Conservation (phyloP, 2,113 vertebrate species). For the Megaleporinus macrocephalus region DNA sequence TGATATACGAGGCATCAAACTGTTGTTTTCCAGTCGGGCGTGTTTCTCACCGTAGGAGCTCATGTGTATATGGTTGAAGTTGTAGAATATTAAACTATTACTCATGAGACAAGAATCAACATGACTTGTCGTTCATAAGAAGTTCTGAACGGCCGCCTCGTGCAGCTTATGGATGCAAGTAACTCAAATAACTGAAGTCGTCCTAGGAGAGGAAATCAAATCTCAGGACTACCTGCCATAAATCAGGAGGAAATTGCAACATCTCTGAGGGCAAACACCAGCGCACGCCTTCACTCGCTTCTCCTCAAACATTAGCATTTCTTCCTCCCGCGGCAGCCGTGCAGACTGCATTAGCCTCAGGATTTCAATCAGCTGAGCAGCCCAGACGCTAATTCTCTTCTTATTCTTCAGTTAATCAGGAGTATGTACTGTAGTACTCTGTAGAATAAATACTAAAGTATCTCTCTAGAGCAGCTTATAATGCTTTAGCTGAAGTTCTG, state of each 20-base stretch:
- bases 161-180: too few relatives aligned
- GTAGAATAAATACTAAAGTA: neutral
- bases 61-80: too few relatives aligned
- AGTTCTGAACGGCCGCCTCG: too few relatives aligned
- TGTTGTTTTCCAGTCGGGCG: too few relatives aligned
- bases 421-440: neutral
- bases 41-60: too few relatives aligned
- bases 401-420: too few relatives aligned
- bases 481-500: neutral
- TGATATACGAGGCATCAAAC: too few relatives aligned
- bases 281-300: neutral
- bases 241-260: neutral
- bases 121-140: too few relatives aligned
- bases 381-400: neutral
- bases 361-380: neutral
- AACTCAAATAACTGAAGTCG: too few relatives aligned
- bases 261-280: neutral
- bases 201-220: neutral
- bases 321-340: neutral
- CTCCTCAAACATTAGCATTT: neutral
- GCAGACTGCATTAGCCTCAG: neutral
- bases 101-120: too few relatives aligned
- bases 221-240: neutral
- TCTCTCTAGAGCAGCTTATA: neutral
- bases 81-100: too few relatives aligned